Evolutionary conservation across 1,140 invertebrate genomes (phyloP).

Genomic region (Drosophila sucinea): DNA sequence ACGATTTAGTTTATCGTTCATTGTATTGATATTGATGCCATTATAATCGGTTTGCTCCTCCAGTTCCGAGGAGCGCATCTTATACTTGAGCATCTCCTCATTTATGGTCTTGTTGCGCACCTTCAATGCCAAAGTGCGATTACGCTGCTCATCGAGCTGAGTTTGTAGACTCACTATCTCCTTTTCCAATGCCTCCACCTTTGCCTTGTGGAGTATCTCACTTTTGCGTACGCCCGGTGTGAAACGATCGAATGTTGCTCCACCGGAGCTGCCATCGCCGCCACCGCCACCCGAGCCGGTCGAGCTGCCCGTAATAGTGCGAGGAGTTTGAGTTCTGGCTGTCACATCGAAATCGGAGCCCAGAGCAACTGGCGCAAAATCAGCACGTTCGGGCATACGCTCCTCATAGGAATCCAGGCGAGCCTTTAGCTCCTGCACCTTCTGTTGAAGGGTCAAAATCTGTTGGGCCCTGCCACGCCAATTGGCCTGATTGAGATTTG

Average conservation of each 20-base stretch:
- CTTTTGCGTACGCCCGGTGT: constrained; percentile 71
- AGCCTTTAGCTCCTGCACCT: constrained; percentile 86
- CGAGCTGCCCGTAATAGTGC: constrained; percentile 21
- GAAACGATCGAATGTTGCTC: constrained; percentile 65
- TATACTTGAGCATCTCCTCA: constrained; percentile 70
- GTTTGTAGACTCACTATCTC: constrained; percentile 83
- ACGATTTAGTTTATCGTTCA: constrained; percentile 66
- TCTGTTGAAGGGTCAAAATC: constrained; percentile 87
- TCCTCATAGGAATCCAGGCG: constrained; percentile 84
- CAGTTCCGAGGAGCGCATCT: constrained; percentile 54
- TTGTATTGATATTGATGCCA: constrained; percentile 52
- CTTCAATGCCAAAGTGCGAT: constrained; percentile 68
- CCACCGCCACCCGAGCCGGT: constrained; percentile 26
- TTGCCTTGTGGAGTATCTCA: constrained; percentile 83
- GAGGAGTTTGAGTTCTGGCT: neutral
- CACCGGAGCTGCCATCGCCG: constrained; percentile 55
- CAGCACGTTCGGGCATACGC: constrained; percentile 41
- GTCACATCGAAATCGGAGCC: constrained; percentile 49
- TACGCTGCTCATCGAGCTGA: constrained; percentile 83
- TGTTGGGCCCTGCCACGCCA: constrained; percentile 90
- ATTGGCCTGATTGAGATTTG: constrained; percentile 82
- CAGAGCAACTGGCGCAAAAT: constrained; percentile 50
- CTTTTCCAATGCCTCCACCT: constrained; percentile 85
- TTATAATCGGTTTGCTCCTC: constrained; percentile 68
- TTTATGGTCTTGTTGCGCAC: constrained; percentile 78